phyloP scores from a whole-genome alignment of 1,140 invertebrate genomes.

The Tetramorium alpestre region DNA sequence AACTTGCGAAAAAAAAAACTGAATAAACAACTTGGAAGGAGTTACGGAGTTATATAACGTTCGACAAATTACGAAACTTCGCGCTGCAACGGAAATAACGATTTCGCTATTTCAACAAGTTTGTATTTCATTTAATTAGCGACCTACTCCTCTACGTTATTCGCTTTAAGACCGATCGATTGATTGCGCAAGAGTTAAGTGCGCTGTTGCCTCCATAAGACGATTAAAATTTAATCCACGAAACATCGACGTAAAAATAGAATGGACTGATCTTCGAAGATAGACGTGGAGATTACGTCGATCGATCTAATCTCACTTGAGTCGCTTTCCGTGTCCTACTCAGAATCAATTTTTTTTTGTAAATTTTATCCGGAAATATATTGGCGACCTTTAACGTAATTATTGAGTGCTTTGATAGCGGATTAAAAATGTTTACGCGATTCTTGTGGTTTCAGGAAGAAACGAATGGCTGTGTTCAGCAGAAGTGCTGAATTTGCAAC shows the following conservation, averaged over 20 bases:
- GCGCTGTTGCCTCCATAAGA: neutral
- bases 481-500: no score
- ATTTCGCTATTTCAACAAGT: constrained; percentile 25
- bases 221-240: constrained; percentile 48
- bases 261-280: constrained; percentile 27
- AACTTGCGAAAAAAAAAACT: constrained; percentile 10
- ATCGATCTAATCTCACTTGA: constrained; percentile 26
- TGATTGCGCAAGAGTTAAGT: constrained; percentile 8
- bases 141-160: neutral
- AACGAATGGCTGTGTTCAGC: neutral
- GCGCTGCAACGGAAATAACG: constrained; percentile 20
- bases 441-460: neutral
- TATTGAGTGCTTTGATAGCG: neutral
- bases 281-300: constrained; percentile 2
- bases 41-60: constrained; percentile 11
- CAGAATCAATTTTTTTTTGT: neutral
- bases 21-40: constrained; percentile 3
- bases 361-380: neutral
- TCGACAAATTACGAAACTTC: constrained; percentile 22
- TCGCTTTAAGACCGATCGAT: constrained; percentile 27
- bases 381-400: neutral
- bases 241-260: constrained; percentile 16
- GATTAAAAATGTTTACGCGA: neutral
- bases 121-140: constrained; percentile 51
- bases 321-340: neutral